phyloP scores from a whole-genome alignment of 2,113 vertebrate species.

The Candoia aspera region DNA sequence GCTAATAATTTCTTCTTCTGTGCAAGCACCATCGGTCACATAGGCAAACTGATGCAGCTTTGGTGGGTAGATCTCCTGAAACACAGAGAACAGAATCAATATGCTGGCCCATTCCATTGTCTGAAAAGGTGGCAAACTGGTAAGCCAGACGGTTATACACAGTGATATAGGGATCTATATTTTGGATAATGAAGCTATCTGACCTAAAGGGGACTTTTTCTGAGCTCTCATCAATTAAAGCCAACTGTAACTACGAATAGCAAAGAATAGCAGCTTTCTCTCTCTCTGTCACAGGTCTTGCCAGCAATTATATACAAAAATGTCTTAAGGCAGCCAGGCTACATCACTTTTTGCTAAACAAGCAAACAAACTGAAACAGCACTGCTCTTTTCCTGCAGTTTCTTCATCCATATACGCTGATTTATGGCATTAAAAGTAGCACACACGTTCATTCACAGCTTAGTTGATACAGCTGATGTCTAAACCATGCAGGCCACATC shows the following conservation, averaged over 20 bases:
- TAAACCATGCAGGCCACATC: background rate
- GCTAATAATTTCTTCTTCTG: conserved; percentile 90
- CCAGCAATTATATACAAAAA: background rate
- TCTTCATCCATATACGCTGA: background rate
- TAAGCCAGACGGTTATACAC: background rate
- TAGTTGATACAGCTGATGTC: background rate
- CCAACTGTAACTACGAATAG: background rate
- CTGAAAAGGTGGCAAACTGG: background rate
- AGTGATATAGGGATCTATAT: background rate
- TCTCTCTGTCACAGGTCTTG: background rate
- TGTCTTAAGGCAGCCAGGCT: background rate
- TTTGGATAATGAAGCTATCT: background rate
- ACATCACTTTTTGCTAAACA: background rate
- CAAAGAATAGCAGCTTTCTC: background rate
- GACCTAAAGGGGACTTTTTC: background rate
- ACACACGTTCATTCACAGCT: too few relatives aligned
- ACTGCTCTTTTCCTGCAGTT: background rate
- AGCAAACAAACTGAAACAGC: background rate
- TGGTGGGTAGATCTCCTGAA: conserved; percentile 95
- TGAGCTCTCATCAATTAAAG: background rate
- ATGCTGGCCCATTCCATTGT: background rate
- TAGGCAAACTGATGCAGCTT: conserved; percentile 96
- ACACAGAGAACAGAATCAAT: conserved; percentile 1
- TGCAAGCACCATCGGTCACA: conserved; percentile 95
- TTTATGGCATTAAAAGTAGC: background rate